Evolutionary conservation across 2,113 vertebrate species (phyloP), one percentile per base, ranked within the genome.

Genomic region (Eclectus roratus): DNA sequence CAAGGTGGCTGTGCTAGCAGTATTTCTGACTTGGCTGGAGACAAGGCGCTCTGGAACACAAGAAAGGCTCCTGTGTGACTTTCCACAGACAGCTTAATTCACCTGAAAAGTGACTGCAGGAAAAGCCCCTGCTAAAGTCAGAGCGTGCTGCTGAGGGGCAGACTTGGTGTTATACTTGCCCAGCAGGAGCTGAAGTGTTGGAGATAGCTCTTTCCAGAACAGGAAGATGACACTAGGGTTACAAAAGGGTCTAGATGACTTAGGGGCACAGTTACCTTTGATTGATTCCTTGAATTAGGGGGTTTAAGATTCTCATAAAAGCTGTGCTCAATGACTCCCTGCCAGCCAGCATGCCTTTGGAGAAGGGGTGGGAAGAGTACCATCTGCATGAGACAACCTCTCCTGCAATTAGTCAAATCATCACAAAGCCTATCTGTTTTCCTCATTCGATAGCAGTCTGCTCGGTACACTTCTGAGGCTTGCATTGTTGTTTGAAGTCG

Each of bases 1-100:
- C 94, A 95, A 96, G 94, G 93, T 97, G 96, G 89, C 95, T 93
- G 94, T 50, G 92, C 94, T 93, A 93, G 92, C 88, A 94, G 80
- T 81, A 93, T 94, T 96, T 96, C 73, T 94, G 85, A 66, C 73
- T 93, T 91, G 94, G 93, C 92, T 81, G 80, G 66, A 87, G 70
- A 79, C 11, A 25, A 88, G 85, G 65, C 1, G 1, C 80, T 81
- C 82, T 96, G 80, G 47, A 94, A 93, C 76, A 85, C 85, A 91
- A 72, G 80, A 92, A 93, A 90, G 35, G n/a, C 23, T 43, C 79
- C 80, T 92, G 31, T 79, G 85, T 81, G 60, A 71, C 13, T 82
- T 60, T 63, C 70, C 70, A 53, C 61, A 84, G 44, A 63, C 41
- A 72, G 44, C n/a, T 94, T 84, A 94, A 96, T 87, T 83, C 83